These are phyloP conservation scores for Pyrocephalus nanus DNA, from an alignment of 2,797 vertebrate species.

Conservation along the genomic window DNA sequence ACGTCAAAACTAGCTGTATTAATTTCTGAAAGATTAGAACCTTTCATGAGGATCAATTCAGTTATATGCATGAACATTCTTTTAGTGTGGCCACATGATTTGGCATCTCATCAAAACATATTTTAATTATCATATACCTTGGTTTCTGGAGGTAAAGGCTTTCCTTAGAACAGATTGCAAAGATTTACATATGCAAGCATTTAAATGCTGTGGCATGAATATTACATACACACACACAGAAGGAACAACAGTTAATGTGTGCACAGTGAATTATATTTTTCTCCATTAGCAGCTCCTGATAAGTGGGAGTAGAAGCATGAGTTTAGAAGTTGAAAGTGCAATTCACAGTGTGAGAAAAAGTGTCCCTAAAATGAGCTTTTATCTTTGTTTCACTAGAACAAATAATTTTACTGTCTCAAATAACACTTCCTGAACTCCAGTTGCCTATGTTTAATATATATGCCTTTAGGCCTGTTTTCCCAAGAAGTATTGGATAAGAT, in stretches of 20 bases:
- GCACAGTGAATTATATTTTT: not conserved
- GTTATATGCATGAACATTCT: not conserved
- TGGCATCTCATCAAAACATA: not conserved
- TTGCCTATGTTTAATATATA: not conserved
- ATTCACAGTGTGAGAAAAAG: not conserved
- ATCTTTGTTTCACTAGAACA: not conserved
- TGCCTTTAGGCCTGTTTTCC: not conserved
- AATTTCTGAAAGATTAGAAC: constrained; percentile 1
- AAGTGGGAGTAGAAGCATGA: not conserved
- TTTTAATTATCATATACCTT: not conserved
- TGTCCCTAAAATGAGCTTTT: not conserved
- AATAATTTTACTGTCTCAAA: not conserved
- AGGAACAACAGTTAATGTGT: not conserved
- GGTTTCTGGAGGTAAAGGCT: not conserved
- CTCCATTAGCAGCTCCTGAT: not conserved
- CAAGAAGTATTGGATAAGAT: not conserved
- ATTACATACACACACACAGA: not conserved
- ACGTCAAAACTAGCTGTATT: not conserved
- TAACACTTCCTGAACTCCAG: not conserved
- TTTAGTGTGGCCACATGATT: not conserved
- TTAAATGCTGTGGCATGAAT: not conserved
- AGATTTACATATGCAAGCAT: not conserved
- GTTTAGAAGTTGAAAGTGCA: not conserved
- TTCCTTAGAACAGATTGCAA: not conserved
- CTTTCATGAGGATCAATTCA: not conserved